A percentile compares a stretch with the other conserved stretches of the same genome.
These are phyloP conservation scores for Oncorhynchus nerka DNA, from an alignment of 2,113 vertebrate genomes.

Conservation along the genomic window DNA sequence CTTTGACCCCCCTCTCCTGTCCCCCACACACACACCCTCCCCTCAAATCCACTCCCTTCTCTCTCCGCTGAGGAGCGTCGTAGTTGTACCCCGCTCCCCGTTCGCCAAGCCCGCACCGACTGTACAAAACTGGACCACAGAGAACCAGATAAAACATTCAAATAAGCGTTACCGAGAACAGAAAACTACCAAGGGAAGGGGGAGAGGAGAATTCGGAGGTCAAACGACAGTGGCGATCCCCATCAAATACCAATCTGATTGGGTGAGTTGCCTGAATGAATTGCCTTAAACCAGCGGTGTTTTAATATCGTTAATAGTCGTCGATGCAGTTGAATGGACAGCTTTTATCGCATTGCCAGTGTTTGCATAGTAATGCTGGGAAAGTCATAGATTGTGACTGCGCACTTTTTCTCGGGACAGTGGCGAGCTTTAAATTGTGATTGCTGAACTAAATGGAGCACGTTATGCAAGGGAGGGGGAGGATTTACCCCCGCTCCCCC, in stretches of 20 bases:
- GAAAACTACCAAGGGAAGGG: slow-evolving; percentile 43
- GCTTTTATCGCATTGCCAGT: slow-evolving; percentile 36
- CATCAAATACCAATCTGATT: slow-evolving; percentile 67
- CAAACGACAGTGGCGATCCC: slow-evolving; percentile 28
- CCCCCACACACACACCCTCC: slow-evolving; percentile 9
- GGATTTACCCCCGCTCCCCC: background rate
- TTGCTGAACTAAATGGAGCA: slow-evolving; percentile 27
- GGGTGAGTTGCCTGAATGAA: background rate
- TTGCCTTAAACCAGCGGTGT: background rate
- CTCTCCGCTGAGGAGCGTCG: slow-evolving; percentile 40
- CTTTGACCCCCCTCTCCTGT: slow-evolving; percentile 17
- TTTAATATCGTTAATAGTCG: slow-evolving; percentile 3
- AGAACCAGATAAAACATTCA: slow-evolving; percentile 9
- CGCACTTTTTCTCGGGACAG: slow-evolving; percentile 31
- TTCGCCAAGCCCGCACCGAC: slow-evolving; percentile 39
- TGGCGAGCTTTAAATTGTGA: slow-evolving; percentile 13
- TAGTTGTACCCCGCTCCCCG: slow-evolving; percentile 45
- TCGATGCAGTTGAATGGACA: slow-evolving; percentile 45
- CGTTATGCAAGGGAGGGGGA: slow-evolving; percentile 1
- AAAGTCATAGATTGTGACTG: slow-evolving; percentile 18
- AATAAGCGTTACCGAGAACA: slow-evolving; percentile 9
- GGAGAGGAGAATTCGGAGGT: slow-evolving; percentile 23
- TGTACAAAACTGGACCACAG: slow-evolving; percentile 44
- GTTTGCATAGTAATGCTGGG: slow-evolving; percentile 8
- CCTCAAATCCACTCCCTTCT: slow-evolving; percentile 11